Evolutionary conservation across 2,797 vertebrate genomes (phyloP), one percentile per base, ranked within the genome.

Genomic region (Alca torda): DNA sequence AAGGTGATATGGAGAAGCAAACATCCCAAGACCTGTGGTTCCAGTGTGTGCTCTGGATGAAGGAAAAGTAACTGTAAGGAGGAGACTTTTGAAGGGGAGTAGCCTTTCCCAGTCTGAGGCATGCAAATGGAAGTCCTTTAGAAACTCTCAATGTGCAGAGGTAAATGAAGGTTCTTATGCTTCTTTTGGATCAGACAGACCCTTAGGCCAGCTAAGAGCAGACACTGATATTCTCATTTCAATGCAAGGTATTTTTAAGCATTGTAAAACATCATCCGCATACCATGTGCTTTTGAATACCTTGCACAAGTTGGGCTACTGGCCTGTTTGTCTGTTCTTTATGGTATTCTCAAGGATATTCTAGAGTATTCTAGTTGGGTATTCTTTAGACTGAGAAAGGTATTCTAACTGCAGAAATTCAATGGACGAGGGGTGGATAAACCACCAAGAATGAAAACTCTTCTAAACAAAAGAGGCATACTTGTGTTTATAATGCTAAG

Each of bases 401-500:
- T 79, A 54, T 54, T 73, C 7, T 28, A 78, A 17, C 28, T 76
- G 50, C 28, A 76, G 63, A 65, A 92, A 87, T 65, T 11, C 46
- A 89, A 13, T 43, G 33, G 51, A 25, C 0, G 0, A 79, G 37
- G 21, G 28, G 79, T 43, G 54, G 26, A 61, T 89, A 84, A 85
- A 91, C n/a, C 12, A 63, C 10, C 31, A 86, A 63, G 56, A 91
- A 82, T 41, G 48, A 35, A 93, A 89, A 61, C 13, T 56, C 33
- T 70, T 63, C 37, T 50, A 70, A 84, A 60, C 26, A 82, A 73
- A 61, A 72, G 28, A 67, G 8, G 39, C 17, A 45, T 45, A 43
- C 20, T 75, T 61, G 8, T 76, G 50, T 84, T 93, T 83, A 60
- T 89, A 89, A 75, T 83, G 45, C 28, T 70, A 68, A 89, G 57